A percentile compares a stretch with the other conserved stretches of the same genome.
phyloP scores from a whole-genome alignment of 2,888 invertebrate species.

The Apodemia hepburni region DNA sequence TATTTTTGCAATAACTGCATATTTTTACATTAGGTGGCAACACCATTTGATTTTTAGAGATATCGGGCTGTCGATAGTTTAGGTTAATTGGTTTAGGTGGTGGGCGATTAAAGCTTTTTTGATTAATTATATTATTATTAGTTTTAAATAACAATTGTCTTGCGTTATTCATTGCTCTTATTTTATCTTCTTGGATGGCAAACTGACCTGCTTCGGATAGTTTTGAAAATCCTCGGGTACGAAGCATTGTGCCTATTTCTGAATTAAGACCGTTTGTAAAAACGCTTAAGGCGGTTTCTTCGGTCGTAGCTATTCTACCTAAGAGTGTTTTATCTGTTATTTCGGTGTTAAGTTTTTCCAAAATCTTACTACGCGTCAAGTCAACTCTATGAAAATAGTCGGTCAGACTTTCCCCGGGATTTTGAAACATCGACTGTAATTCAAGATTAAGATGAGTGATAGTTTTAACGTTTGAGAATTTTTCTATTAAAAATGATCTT shows the following conservation, averaged over 20 bases:
- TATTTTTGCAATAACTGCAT: conserved; percentile 28
- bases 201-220: conserved; percentile 27
- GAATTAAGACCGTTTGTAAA: conserved; percentile 36
- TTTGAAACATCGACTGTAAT: conserved; percentile 37
- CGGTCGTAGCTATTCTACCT: conserved; percentile 29
- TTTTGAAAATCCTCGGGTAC: conserved; percentile 29
- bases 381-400: conserved; percentile 36
- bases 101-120: not conserved
- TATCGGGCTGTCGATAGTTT: not conserved
- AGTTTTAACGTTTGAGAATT: conserved; percentile 35
- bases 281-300: conserved; percentile 35
- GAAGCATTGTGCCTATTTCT: conserved; percentile 35
- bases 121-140: not conserved
- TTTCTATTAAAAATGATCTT: conserved; percentile 32
- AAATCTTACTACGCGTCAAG: conserved; percentile 32
- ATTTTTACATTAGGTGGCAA: conserved; percentile 13
- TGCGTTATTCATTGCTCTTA: conserved; percentile 24
- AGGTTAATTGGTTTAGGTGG: not conserved
- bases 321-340: conserved; percentile 26
- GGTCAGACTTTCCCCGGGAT: conserved; percentile 33
- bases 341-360: conserved; percentile 35
- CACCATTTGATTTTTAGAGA: not conserved
- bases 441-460: conserved; percentile 34
- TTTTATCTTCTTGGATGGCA: conserved; percentile 29
- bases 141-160: conserved; percentile 20